Conservation (phyloP, 1,140 invertebrate species). For the Drosophila paulistorum region DNA sequence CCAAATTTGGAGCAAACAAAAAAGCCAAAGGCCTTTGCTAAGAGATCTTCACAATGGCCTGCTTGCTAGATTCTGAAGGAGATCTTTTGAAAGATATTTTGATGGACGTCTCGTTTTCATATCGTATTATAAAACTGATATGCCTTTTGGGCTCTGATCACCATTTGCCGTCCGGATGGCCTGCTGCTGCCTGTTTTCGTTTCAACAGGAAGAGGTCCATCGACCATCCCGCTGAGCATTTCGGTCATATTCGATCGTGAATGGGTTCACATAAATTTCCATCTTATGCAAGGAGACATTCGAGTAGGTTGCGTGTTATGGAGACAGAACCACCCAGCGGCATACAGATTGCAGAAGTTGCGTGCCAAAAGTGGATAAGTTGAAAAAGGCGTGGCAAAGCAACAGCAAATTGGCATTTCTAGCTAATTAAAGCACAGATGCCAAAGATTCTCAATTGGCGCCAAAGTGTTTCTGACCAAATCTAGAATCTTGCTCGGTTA, state of each 20-base stretch:
- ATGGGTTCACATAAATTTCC: slow-evolving; percentile 59
- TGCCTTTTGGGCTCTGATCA: background rate
- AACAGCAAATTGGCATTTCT: slow-evolving; percentile 46
- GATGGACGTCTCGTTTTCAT: background rate
- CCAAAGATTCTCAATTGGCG: slow-evolving; percentile 79
- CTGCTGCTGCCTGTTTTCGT: slow-evolving; percentile 75
- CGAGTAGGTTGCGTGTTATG: slow-evolving; percentile 52
- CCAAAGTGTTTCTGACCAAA: slow-evolving; percentile 78
- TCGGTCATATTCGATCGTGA: slow-evolving; percentile 45
- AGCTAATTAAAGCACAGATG: slow-evolving; percentile 74
- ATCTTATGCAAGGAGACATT: slow-evolving; percentile 34
- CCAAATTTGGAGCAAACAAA: background rate
- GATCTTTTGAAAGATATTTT: background rate
- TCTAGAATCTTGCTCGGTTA: slow-evolving; percentile 61
- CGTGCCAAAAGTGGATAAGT: slow-evolving; percentile 20
- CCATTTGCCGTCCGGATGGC: slow-evolving; percentile 52
- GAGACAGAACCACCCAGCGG: slow-evolving; percentile 20
- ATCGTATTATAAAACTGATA: background rate
- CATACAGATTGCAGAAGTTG: slow-evolving; percentile 45
- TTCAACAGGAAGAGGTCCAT: slow-evolving; percentile 59
- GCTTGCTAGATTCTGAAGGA: background rate
- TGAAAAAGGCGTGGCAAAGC: slow-evolving; percentile 38
- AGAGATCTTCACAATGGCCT: no score
- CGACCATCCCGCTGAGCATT: slow-evolving; percentile 58
- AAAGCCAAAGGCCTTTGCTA: background rate